phyloP scores from a whole-genome alignment of 2,888 invertebrate genomes.

The Myopa tessellatipennis region DNA sequence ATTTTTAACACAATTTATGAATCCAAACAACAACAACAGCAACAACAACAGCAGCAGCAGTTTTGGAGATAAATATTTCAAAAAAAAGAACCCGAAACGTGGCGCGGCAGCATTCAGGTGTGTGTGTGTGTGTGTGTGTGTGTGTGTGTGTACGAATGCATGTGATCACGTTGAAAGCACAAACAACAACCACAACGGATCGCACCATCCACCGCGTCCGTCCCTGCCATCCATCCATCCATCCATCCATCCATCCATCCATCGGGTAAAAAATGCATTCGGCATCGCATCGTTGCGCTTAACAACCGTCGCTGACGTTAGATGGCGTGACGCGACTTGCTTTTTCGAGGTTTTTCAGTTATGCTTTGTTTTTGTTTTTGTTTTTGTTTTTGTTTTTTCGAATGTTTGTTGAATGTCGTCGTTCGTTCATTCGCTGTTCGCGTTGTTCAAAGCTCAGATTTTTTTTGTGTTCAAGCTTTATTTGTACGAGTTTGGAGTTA shows the following conservation, averaged over 20 bases:
- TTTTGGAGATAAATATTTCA: conserved; percentile 26
- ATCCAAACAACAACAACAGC: conserved; percentile 22
- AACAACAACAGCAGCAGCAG: conserved; percentile 22
- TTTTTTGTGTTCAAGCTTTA: background rate
- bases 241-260: conserved; percentile 9
- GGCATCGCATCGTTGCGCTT: conserved; percentile 39
- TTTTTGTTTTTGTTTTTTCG: background rate
- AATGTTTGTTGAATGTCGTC: background rate
- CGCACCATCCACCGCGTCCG: background rate
- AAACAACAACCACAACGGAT: conserved; percentile 13
- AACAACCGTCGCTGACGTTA: conserved; percentile 31
- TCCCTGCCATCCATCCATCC: conserved; percentile 18
- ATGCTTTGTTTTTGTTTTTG: conserved; percentile 1
- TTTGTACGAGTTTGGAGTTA: background rate
- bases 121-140: background rate
- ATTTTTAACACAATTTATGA: conserved; percentile 30
- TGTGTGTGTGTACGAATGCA: background rate
- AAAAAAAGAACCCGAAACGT: background rate
- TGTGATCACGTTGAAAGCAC: too few species aligned
- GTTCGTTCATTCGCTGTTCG: too few species aligned
- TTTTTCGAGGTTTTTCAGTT: conserved; percentile 24
- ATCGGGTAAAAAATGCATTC: background rate
- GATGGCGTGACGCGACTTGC: background rate
- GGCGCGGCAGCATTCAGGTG: background rate
- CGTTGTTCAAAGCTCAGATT: background rate